Evolutionary conservation across 2,113 vertebrate genomes (phyloP).

Genomic region (Steatornis caripensis): DNA sequence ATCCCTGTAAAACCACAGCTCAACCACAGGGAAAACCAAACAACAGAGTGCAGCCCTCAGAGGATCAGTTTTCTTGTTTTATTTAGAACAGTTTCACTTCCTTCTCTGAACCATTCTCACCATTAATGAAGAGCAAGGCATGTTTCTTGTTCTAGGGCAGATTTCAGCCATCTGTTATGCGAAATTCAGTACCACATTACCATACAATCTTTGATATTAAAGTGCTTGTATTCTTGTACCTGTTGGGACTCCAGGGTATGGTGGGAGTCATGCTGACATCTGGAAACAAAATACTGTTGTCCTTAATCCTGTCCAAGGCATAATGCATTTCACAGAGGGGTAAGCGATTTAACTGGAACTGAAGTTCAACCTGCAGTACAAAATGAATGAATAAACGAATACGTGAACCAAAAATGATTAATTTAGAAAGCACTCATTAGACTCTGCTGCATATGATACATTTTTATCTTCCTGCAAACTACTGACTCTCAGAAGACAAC

Average conservation of each 20-base stretch:
- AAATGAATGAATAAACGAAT: not conserved
- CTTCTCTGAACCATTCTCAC: not conserved
- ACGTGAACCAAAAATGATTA: not conserved
- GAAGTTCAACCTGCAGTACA: slow-evolving; percentile 90
- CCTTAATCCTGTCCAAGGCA: slow-evolving; percentile 95
- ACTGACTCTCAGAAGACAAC: not conserved
- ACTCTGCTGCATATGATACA: not conserved
- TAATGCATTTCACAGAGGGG: slow-evolving; percentile 99
- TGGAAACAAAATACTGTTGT: slow-evolving; percentile 93
- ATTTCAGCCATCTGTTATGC: not conserved
- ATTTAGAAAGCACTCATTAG: not conserved
- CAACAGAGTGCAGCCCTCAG: not conserved
- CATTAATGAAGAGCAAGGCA: not conserved
- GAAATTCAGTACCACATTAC: not conserved
- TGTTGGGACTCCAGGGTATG: slow-evolving; percentile 99
- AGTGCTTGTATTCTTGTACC: slow-evolving; percentile 69
- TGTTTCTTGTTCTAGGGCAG: not conserved
- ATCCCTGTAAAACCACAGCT: not conserved
- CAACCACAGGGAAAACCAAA: not conserved
- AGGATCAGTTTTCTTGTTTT: not conserved
- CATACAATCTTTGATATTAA: not conserved
- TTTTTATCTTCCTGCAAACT: not conserved
- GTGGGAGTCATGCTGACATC: slow-evolving; percentile 89
- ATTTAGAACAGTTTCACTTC: not conserved
- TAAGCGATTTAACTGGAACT: slow-evolving; percentile 96